phyloP scores from a whole-genome alignment of 2,888 invertebrate genomes.

The Clostera curtula region DNA sequence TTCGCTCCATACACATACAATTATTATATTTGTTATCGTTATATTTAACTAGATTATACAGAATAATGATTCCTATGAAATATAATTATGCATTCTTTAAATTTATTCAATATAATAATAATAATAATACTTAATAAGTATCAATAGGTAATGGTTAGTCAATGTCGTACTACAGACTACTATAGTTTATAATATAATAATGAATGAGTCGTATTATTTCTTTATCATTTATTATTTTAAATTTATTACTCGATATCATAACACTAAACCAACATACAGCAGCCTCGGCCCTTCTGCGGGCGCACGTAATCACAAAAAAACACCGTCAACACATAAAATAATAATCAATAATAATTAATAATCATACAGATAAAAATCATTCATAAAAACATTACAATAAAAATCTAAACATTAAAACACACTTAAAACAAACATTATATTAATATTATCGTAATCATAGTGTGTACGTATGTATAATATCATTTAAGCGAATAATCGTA shows the following conservation, averaged over 20 bases:
- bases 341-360: constrained; percentile 75
- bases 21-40: constrained; percentile 61
- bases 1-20: constrained; percentile 44
- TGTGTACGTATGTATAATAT: constrained; percentile 74
- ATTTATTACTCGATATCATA: constrained; percentile 67
- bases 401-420: constrained; percentile 76
- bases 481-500: constrained; percentile 74
- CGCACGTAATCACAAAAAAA: constrained; percentile 71
- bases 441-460: constrained; percentile 74
- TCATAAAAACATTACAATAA: constrained; percentile 76
- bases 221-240: constrained; percentile 64
- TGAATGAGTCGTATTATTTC: constrained; percentile 70
- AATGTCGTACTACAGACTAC: constrained; percentile 71
- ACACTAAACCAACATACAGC: constrained; percentile 65
- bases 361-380: constrained; percentile 75
- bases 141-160: constrained; percentile 74
- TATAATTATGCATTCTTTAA: constrained; percentile 76
- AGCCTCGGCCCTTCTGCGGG: constrained; percentile 61
- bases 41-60: constrained; percentile 76
- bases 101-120: constrained; percentile 74
- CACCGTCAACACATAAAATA: constrained; percentile 75
- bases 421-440: constrained; percentile 76
- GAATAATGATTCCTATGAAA: constrained; percentile 77
- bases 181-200: constrained; percentile 65
- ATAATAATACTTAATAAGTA: constrained; percentile 75